Evolutionary conservation across 2,113 vertebrate genomes (phyloP).

Genomic region (Hiodon alosoides): DNA sequence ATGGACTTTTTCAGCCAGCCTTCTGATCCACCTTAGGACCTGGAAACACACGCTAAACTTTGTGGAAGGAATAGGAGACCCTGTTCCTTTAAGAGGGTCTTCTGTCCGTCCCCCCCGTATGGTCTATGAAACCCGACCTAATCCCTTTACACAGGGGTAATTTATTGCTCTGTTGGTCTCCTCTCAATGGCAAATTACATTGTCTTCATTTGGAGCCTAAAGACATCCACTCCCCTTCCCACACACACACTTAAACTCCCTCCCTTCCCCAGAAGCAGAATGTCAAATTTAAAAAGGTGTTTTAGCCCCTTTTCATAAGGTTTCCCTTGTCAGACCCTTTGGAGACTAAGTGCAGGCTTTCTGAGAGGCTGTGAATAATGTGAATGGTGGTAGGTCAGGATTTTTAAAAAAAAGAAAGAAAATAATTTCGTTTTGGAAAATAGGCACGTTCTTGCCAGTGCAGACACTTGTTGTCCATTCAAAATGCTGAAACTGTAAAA

Average conservation of each 20-base stretch:
- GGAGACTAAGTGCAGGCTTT: constrained; percentile 54
- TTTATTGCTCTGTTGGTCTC: constrained; percentile 81
- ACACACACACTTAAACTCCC: constrained; percentile 5
- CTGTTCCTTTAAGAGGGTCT: constrained; percentile 61
- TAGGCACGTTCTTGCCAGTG: too few relatives aligned
- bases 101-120: constrained; percentile 38
- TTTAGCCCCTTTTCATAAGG: constrained; percentile 17
- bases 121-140: constrained; percentile 72
- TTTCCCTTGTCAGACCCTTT: constrained; percentile 51
- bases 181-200: constrained; percentile 78
- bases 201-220: constrained; percentile 71
- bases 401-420: too few relatives aligned
- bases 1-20: constrained; percentile 29
- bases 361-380: constrained; percentile 40
- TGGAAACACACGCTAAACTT: constrained; percentile 27
- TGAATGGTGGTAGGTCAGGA: too few relatives aligned
- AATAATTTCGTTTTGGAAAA: too few relatives aligned
- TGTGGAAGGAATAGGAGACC: constrained; percentile 28
- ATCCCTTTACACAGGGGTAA: constrained; percentile 75
- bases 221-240: constrained; percentile 42
- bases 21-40: constrained; percentile 30
- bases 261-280: constrained; percentile 4
- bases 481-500: too few relatives aligned
- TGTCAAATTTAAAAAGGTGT: constrained; percentile 29
- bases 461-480: too few relatives aligned